phyloP scores from a whole-genome alignment of 2,888 invertebrate species.

The Isoperla grammatica region DNA sequence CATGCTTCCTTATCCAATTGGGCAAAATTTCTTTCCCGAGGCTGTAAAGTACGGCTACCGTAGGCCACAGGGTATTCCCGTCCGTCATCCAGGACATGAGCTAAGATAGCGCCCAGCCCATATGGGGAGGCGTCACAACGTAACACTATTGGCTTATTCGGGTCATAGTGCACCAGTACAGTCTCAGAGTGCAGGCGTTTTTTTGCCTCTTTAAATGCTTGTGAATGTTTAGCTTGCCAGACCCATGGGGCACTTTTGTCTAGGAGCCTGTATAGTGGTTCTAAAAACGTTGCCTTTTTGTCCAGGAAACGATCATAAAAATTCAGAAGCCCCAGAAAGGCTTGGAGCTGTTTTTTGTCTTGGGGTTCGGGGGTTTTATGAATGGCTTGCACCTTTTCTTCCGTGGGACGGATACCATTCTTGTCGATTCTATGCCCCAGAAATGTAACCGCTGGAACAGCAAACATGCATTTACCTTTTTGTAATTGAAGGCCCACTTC shows the following conservation, averaged over 20 bases:
- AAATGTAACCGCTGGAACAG: conserved; percentile 19
- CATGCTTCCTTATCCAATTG: conserved; percentile 38
- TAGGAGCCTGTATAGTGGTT: conserved; percentile 15
- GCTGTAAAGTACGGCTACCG: conserved; percentile 36
- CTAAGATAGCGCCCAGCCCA: conserved; percentile 36
- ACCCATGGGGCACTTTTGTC: conserved; percentile 3
- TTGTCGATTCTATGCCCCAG: conserved; percentile 25
- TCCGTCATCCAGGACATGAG: conserved; percentile 35
- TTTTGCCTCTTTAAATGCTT: conserved; percentile 34
- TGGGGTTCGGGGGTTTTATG: conserved; percentile 22
- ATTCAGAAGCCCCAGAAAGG: conserved; percentile 29
- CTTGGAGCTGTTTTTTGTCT: conserved; percentile 19
- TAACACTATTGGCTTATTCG: conserved; percentile 23
- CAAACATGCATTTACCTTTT: no score
- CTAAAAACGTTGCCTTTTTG: neutral
- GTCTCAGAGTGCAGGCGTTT: conserved; percentile 16
- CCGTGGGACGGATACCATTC: conserved; percentile 26
- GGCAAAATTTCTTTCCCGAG: conserved; percentile 35
- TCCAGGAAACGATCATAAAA: conserved; percentile 16
- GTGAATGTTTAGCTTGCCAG: conserved; percentile 33
- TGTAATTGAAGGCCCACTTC: no score
- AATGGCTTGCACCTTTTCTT: conserved; percentile 26
- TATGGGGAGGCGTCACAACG: conserved; percentile 33
- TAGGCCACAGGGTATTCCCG: conserved; percentile 37
- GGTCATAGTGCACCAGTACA: conserved; percentile 28